Percentiles rank a stretch among this genome's conserved stretches.
Conservation (phyloP, 2,888 invertebrate species). For the Argynnis bischoffii region DNA sequence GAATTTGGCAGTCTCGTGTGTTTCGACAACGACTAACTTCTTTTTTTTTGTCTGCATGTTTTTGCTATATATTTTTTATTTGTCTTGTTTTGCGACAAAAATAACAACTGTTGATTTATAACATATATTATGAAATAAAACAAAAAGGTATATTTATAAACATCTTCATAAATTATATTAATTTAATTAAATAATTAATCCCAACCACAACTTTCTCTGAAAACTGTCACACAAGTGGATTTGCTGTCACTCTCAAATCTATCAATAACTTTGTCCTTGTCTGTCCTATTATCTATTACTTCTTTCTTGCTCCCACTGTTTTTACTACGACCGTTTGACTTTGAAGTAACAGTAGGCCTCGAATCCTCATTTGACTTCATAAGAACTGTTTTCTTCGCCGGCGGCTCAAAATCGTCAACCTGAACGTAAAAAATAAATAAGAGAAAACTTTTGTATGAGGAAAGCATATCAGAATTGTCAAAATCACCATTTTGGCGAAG, state of each 20-base stretch:
- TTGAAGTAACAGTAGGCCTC: conserved; percentile 41
- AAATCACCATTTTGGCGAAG: too few relatives aligned
- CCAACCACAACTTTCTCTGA: conserved; percentile 74
- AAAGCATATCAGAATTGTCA: neutral
- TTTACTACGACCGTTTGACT: conserved; percentile 55
- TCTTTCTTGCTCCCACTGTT: conserved; percentile 25
- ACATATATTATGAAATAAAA: conserved; percentile 28
- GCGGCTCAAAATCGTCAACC: conserved; percentile 63
- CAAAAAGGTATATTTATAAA: conserved; percentile 24
- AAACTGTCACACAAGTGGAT: conserved; percentile 60
- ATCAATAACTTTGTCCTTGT: conserved; percentile 46
- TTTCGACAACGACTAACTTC: too few relatives aligned
- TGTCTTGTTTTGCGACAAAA: too few relatives aligned
- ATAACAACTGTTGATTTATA: neutral
- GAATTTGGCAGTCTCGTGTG: too few relatives aligned
- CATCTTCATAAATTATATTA: conserved; percentile 21
- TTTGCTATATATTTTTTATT: too few relatives aligned
- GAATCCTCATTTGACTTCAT: conserved; percentile 39
- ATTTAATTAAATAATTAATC: too few relatives aligned
- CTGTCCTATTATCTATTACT: conserved; percentile 26
- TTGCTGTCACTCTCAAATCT: conserved; percentile 56
- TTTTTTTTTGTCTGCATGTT: too few relatives aligned
- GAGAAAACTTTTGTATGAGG: neutral
- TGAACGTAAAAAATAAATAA: conserved; percentile 36
- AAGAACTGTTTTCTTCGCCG: conserved; percentile 56